phyloP scores from a whole-genome alignment of 2,113 vertebrate genomes.

The Nothocercus julius region DNA sequence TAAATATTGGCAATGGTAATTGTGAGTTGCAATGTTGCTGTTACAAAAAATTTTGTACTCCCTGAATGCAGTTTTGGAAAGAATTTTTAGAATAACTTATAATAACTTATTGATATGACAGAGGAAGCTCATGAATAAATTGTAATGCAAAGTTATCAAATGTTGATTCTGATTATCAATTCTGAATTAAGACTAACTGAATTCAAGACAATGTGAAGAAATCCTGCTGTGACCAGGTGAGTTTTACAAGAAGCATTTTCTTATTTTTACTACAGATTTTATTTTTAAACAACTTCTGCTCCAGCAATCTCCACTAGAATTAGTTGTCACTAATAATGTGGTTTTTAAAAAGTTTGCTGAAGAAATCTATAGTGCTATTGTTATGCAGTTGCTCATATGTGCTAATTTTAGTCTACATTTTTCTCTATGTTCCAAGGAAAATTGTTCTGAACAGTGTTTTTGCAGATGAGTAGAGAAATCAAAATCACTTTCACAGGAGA shows the following conservation, averaged over 20 bases:
- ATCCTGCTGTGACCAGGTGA: fast-evolving
- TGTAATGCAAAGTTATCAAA: not conserved
- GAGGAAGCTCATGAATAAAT: not conserved
- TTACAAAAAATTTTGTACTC: not conserved
- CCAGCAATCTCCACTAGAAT: not conserved
- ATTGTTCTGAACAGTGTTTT: constrained; percentile 20
- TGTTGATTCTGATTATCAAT: not conserved
- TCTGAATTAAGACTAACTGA: not conserved
- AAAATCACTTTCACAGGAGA: constrained; percentile 15
- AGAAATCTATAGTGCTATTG: constrained; percentile 29
- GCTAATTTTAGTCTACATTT: constrained; percentile 14
- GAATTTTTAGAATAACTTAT: not conserved
- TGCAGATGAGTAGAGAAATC: constrained; percentile 2
- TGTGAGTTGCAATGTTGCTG: not conserved
- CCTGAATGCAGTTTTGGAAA: not conserved
- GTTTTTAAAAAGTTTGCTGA: not conserved
- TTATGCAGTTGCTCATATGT: constrained; percentile 13
- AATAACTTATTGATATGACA: not conserved
- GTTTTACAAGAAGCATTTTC: not conserved
- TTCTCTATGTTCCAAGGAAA: not conserved
- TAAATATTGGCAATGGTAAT: not conserved
- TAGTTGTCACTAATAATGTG: constrained; percentile 39
- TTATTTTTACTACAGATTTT: no score
- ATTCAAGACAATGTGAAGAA: not conserved
- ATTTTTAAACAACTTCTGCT: not conserved